A percentile compares a stretch with the other conserved stretches of the same genome.
Conservation (phyloP, 2,888 invertebrate species). For the Epinotia nisella region DNA sequence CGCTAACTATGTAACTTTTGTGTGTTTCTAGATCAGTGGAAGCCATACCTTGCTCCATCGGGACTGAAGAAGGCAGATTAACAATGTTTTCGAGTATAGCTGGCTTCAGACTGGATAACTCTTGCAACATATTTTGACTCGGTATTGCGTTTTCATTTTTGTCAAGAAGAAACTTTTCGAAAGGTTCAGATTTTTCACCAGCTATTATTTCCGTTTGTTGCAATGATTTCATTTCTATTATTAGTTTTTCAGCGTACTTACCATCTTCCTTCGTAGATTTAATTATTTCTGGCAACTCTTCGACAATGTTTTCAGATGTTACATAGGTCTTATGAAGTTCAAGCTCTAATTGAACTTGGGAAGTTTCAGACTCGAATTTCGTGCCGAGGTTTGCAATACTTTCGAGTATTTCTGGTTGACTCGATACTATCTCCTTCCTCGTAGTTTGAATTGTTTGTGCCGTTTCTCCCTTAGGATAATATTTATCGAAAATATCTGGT, state of each 20-base stretch:
- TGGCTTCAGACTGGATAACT: slow-evolving; percentile 58
- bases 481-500: slow-evolving; percentile 48
- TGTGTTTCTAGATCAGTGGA: slow-evolving; percentile 61
- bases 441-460: slow-evolving; percentile 54
- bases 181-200: slow-evolving; percentile 56
- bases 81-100: slow-evolving; percentile 61
- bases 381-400: slow-evolving; percentile 52
- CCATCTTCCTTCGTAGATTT: slow-evolving; percentile 46
- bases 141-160: slow-evolving; percentile 60
- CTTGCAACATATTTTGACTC: slow-evolving; percentile 60
- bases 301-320: slow-evolving; percentile 60
- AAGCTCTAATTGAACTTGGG: slow-evolving; percentile 53
- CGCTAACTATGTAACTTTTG: slow-evolving; percentile 62
- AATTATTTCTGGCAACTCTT: slow-evolving; percentile 57
- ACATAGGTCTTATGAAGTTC: slow-evolving; percentile 64
- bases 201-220: slow-evolving; percentile 60
- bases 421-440: slow-evolving; percentile 60
- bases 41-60: slow-evolving; percentile 58
- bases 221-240: slow-evolving; percentile 63
- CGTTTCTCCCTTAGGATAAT: slow-evolving; percentile 58
- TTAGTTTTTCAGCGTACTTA: slow-evolving; percentile 56
- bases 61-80: slow-evolving; percentile 51
- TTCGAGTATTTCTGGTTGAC: slow-evolving; percentile 63
- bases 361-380: slow-evolving; percentile 53
- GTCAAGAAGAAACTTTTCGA: slow-evolving; percentile 48